Evolutionary conservation across 92 coral and sea anemone genomes (phyloP), one percentile per base, ranked within the genome.

Genomic region (Plumapathes pennacea): DNA sequence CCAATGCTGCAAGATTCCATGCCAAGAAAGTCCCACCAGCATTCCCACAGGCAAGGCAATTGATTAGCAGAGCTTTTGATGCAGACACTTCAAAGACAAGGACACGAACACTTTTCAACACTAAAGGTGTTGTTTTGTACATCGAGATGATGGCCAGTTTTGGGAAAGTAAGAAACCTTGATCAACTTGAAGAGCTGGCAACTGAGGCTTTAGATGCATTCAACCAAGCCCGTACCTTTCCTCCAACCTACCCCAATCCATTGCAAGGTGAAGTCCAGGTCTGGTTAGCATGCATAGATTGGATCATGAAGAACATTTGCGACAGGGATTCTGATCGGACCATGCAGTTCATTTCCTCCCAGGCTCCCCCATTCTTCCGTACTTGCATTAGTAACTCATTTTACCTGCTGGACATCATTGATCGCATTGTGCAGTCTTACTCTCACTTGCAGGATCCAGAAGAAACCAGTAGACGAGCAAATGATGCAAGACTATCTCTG

Each of bases 231-330:
- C 62, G 97, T 44, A 73, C 56, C 65, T 89, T 81, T 22, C 97
- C 97, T n/a, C 97, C 89, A 5, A 57, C 92, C 0, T 89, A 73
- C 34, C 73, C 84, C 7, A 38, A 57, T 37, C 97, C 97, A 0
- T 61, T 89, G 3, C 65, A 80, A n/a, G 92, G 92, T 23, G 97
- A 89, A 50, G 97, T 89, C 0, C 69, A 89, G 32, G 88, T 85
- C 32, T 89, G 97, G 97, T 42, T 85, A 5, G 73, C 76, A 1
- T 85, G 89, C 46, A 75, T 89, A 17, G 67, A 74, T 11, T 89
- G 97, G 97, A 85, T 89, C 33, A 76, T 65, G 37, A 76, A 60
- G 39, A 52, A 80, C 54, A 10, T 2, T 0, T 89, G 92, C 48
- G 14, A 31, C 0, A 76, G 91, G 1, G 91, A 85, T 34, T 71